phyloP scores from a whole-genome alignment of 2,113 vertebrate genomes.

The Lontra canadensis region DNA sequence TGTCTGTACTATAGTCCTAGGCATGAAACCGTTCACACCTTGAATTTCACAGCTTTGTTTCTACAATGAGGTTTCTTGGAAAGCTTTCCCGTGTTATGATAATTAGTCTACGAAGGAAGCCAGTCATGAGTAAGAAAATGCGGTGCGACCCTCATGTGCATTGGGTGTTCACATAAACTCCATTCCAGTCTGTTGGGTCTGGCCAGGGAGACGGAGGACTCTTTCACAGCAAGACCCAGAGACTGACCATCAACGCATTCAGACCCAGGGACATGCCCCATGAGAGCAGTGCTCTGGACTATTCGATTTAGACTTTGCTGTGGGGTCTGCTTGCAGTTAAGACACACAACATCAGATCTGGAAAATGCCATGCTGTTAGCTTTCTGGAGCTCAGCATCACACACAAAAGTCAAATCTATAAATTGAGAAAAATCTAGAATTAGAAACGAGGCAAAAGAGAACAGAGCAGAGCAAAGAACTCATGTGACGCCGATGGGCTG shows the following conservation, averaged over 20 bases:
- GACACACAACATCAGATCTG: slow-evolving; percentile 65
- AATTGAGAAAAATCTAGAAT: slow-evolving; percentile 40
- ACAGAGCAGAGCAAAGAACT: slow-evolving; percentile 9
- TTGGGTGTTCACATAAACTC: not conserved
- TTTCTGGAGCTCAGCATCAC: slow-evolving; percentile 66
- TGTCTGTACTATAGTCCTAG: not conserved
- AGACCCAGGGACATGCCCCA: not conserved
- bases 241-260: slow-evolving; percentile 37
- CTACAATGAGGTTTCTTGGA: not conserved
- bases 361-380: slow-evolving; percentile 81
- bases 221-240: slow-evolving; percentile 45
- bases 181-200: not conserved
- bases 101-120: slow-evolving; percentile 45
- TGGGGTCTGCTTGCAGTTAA: slow-evolving; percentile 65
- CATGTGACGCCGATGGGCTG: not conserved
- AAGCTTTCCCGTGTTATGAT: not conserved
- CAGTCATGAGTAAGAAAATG: slow-evolving; percentile 33
- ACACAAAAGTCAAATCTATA: slow-evolving; percentile 36
- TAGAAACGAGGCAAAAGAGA: slow-evolving; percentile 18
- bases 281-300: not conserved
- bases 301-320: slow-evolving; percentile 58
- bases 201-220: not conserved
- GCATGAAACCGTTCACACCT: not conserved
- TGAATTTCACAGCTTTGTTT: not conserved
- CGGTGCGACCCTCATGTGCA: not conserved